phyloP scores from a whole-genome alignment of 2,113 vertebrate genomes.

The Daboia siamensis region DNA sequence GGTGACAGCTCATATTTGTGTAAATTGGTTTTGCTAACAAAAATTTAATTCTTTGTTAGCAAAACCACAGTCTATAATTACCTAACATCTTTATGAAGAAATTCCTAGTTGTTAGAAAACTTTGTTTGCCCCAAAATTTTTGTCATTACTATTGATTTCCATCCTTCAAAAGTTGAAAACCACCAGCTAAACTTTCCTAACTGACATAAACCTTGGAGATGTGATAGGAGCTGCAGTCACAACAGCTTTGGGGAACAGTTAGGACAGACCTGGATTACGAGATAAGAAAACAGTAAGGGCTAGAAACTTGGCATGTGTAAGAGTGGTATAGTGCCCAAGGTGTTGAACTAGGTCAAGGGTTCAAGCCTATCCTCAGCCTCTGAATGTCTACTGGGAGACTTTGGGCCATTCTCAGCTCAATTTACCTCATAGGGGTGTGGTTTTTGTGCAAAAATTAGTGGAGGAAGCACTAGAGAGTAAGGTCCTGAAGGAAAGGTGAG shows the following conservation, averaged over 20 bases:
- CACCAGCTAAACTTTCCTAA: neutral
- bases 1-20: no score
- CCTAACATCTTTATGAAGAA: neutral
- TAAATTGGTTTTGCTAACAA: no score
- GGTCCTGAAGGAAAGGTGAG: neutral
- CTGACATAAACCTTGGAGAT: neutral
- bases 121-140: neutral
- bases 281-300: neutral
- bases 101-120: neutral
- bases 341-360: neutral
- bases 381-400: neutral
- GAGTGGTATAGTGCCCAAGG: neutral
- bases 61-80: neutral
- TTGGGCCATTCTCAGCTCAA: neutral
- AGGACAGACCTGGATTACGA: neutral
- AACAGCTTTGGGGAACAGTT: neutral
- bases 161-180: neutral
- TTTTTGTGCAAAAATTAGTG: neutral
- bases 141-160: neutral
- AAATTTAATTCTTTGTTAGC: no score
- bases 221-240: neutral
- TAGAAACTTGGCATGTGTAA: neutral
- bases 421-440: neutral
- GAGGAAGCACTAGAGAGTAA: neutral
- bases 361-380: neutral